Percentiles rank a stretch among this genome's conserved stretches.
Conservation (phyloP, 2,888 invertebrate genomes). For the Conops quadrifasciatus region DNA sequence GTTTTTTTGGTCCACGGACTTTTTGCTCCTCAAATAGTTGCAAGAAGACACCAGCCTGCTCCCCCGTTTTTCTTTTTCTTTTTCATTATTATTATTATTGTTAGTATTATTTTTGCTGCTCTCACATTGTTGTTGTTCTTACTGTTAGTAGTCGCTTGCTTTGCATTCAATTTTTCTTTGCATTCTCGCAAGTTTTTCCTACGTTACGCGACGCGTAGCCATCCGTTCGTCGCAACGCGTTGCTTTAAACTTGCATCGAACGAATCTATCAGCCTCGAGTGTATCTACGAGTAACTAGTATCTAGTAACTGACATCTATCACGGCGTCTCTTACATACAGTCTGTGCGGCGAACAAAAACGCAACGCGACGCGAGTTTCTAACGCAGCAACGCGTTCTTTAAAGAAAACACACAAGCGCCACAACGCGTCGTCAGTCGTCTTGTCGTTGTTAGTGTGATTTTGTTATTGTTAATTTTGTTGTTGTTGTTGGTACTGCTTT, state of each 20-base stretch:
- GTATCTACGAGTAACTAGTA: too few relatives aligned
- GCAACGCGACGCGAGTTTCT: constrained; percentile 36
- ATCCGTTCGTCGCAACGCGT: constrained; percentile 31
- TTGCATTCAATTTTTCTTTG: constrained; percentile 21
- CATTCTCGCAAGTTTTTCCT: constrained; percentile 32
- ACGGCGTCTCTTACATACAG: neutral
- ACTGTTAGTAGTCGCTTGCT: constrained; percentile 7
- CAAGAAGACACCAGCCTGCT: too few relatives aligned
- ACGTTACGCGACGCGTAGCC: constrained; percentile 25
- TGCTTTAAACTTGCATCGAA: constrained; percentile 16
- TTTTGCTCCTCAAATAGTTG: too few relatives aligned
- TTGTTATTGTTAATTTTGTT: constrained; percentile 1
- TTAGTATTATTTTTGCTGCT: constrained; percentile 38
- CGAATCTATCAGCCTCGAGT: neutral
- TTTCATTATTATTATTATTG: constrained; percentile 36
- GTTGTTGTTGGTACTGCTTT: neutral
- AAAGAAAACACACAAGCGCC: too few relatives aligned
- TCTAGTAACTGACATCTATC: neutral
- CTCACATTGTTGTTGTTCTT: constrained; percentile 18
- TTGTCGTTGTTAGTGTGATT: constrained; percentile 15
- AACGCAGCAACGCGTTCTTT: constrained; percentile 30
- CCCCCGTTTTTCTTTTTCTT: neutral
- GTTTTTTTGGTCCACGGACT: neutral
- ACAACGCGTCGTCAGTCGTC: constrained; percentile 14
- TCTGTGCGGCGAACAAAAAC: neutral